Evolutionary conservation across 2,888 invertebrate genomes (phyloP).

Genomic region (Hypomecis punctinalis): DNA sequence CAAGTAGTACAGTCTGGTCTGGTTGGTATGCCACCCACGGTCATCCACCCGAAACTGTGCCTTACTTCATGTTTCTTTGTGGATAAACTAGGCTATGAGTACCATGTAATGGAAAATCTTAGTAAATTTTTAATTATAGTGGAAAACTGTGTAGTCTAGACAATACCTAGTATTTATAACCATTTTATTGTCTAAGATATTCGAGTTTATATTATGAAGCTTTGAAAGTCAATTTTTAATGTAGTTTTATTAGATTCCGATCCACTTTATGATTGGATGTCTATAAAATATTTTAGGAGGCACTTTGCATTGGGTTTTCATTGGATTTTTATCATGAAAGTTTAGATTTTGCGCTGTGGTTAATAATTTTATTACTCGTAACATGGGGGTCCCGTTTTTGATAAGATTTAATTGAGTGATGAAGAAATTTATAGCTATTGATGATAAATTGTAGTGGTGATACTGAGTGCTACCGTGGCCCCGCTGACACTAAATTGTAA

Average conservation of each 20-base stretch:
- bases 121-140: too few species aligned
- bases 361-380: background rate
- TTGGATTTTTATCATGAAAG: constrained; percentile 11
- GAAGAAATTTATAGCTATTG: too few species aligned
- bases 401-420: too few species aligned
- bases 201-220: background rate
- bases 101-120: too few species aligned
- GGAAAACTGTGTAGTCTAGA: background rate
- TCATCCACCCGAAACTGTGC: too few species aligned
- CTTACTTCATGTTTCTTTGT: too few species aligned
- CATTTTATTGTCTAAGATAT: background rate
- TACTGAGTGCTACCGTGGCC: too few species aligned
- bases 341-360: background rate
- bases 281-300: constrained; percentile 9
- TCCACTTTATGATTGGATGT: constrained; percentile 15
- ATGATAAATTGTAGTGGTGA: too few species aligned
- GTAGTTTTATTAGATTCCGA: constrained; percentile 21
- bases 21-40: too few species aligned
- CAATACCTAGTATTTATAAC: background rate
- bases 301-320: constrained; percentile 5
- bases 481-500: too few species aligned
- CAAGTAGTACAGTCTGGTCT: too few species aligned
- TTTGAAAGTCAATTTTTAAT: constrained; percentile 17
- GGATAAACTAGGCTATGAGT: too few species aligned
- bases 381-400: background rate